Evolutionary conservation across 92 coral and sea anemone genomes (phyloP).

Genomic region (Porites rus): DNA sequence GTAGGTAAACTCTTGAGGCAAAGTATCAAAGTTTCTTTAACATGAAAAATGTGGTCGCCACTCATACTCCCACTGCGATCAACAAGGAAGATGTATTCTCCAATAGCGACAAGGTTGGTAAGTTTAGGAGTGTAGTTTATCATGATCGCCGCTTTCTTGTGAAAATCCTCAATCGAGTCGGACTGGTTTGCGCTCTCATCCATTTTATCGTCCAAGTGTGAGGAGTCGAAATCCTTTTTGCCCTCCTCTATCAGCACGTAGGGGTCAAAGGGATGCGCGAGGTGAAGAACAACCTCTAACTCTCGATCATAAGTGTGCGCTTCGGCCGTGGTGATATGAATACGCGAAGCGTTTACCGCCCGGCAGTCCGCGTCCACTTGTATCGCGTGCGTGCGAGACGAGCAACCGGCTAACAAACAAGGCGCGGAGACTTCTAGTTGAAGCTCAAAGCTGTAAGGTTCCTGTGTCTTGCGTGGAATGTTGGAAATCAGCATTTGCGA

Average conservation of each 20-base stretch:
- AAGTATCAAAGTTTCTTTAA: slow-evolving; percentile 86
- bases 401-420: slow-evolving; percentile 95
- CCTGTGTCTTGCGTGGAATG: slow-evolving; percentile 79
- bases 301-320: slow-evolving; percentile 89
- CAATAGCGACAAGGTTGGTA: slow-evolving; percentile 42
- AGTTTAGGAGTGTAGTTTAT: slow-evolving; percentile 85
- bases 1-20: slow-evolving; percentile 91
- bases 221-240: slow-evolving; percentile 42
- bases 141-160: slow-evolving; percentile 85
- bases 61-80: slow-evolving; percentile 99
- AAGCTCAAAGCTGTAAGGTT: slow-evolving; percentile 91
- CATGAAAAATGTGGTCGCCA: slow-evolving; percentile 93
- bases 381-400: slow-evolving; percentile 94
- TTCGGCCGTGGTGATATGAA: slow-evolving; percentile 93
- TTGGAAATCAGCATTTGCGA: slow-evolving; percentile 81
- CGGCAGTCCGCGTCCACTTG: slow-evolving; percentile 96
- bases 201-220: not conserved
- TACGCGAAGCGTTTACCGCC: slow-evolving; percentile 88
- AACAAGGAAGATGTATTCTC: slow-evolving; percentile 89
- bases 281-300: slow-evolving; percentile 84
- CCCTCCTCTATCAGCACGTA: slow-evolving; percentile 95
- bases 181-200: slow-evolving; percentile 1
- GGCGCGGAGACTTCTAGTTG: slow-evolving; percentile 90
- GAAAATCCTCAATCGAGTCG: slow-evolving; percentile 71
- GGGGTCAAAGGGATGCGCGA: slow-evolving; percentile 88